Evolutionary conservation across 1,140 invertebrate genomes (phyloP).

Genomic region (Gryllus bimaculatus): DNA sequence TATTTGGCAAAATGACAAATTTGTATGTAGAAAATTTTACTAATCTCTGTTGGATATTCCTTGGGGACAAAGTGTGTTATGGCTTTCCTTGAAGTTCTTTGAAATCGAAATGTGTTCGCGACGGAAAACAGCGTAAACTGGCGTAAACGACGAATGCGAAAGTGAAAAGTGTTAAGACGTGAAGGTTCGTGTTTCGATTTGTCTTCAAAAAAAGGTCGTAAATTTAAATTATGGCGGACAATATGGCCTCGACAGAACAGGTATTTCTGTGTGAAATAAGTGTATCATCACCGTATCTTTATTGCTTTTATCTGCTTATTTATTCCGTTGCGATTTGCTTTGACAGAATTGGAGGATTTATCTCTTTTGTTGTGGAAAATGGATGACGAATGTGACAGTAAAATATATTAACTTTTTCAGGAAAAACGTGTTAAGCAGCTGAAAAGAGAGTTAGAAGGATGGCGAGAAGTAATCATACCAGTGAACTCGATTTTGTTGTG

Average conservation of each 20-base stretch:
- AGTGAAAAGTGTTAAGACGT: not conserved
- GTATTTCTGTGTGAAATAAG: not conserved
- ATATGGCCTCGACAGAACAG: not conserved
- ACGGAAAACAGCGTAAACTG: not conserved
- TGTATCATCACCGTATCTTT: no score
- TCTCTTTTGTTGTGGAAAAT: no score
- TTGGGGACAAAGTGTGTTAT: not conserved
- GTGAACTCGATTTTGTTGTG: conserved; percentile 67
- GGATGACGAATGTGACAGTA: not conserved
- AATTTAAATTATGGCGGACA: not conserved
- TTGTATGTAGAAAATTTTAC: no score
- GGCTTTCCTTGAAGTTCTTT: not conserved
- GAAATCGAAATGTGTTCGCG: not conserved
- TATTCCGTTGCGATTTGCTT: no score
- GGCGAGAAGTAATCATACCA: conserved; percentile 65
- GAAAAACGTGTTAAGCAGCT: conserved; percentile 60
- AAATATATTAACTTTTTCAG: conserved; percentile 32
- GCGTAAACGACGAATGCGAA: not conserved
- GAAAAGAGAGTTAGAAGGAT: conserved; percentile 67
- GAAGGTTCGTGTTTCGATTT: not conserved
- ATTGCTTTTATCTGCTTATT: no score
- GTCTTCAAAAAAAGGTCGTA: not conserved
- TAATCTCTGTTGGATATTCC: no score
- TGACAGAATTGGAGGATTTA: no score
- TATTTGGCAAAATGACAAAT: no score